Evolutionary conservation across 2,888 invertebrate species (phyloP), one percentile per base, ranked within the genome.

Genomic region (Branchinecta sandiegonensis): DNA sequence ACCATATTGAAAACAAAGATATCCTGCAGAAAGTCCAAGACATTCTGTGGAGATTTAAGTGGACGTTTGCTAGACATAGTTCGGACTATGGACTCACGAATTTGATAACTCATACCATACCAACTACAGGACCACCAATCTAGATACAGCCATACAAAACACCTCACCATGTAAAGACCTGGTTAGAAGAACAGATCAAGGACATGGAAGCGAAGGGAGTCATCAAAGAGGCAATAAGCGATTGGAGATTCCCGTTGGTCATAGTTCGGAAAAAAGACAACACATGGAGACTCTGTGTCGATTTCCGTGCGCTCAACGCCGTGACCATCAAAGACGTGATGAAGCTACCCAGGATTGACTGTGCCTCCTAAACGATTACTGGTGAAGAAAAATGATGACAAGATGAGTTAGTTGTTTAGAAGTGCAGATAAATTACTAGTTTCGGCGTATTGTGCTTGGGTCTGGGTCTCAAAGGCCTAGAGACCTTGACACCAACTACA

Each of bases 51-150:
- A 14, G 14, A 13, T 50, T n/a, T 50, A 50, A 50, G 14, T 50
- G 56, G 56, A 14, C 56, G 56, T 50, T 50, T 50, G 56, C 56
- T n/a, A 50, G 56, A 50, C 56, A 50, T 14, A 50, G 14, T n/a
- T 50, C 6, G 13, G 56, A 50, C 14, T 14, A 50, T 50, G 56
- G 56, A 14, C 14, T 50, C 13, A 50, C 56, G 13, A 13, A 50
- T n/a, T 14, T 50, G 56, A 50, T 50, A n/a, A 50, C 56, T n/a
- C 13, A 50, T 14, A 50, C 13, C 13, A 50, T 50, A 14, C 56
- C 56, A 50, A 50, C 56, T 13, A 13, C 13, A 50, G 56, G 56
- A 50, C 56, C 56, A n/a, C 56, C 56, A 50, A 14, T 50, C 14
- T 5, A 50, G 14, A 50, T 5, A 50, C 14, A 13, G 14, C 13